Evolutionary conservation across 2,797 vertebrate species (phyloP).

Genomic region (Mormyrops boulengeri): DNA sequence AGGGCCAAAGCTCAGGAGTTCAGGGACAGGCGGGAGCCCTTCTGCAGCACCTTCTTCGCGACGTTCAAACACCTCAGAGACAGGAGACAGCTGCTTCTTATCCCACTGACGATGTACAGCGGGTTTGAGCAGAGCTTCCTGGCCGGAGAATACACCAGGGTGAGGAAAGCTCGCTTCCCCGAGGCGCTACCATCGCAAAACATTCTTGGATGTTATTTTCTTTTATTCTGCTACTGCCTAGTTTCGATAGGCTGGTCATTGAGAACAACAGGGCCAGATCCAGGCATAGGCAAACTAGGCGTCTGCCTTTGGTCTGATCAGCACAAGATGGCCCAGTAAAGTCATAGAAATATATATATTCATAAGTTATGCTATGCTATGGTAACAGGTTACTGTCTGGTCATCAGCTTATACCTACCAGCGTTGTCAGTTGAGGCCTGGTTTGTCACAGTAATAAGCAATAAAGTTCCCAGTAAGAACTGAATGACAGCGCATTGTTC

Average conservation of each 20-base stretch:
- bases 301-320: background rate
- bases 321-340: background rate
- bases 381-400: background rate
- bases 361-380: background rate
- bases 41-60: slow-evolving; percentile 54
- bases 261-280: background rate
- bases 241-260: background rate
- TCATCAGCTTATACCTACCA: background rate
- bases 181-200: background rate
- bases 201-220: background rate
- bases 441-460: background rate
- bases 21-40: slow-evolving; percentile 25
- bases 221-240: background rate
- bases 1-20: slow-evolving; percentile 23
- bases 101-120: slow-evolving; percentile 79
- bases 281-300: background rate
- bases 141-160: slow-evolving; percentile 87
- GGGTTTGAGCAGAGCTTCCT: slow-evolving; percentile 92
- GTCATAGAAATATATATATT: background rate
- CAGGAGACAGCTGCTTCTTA: slow-evolving; percentile 58
- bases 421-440: background rate
- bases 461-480: background rate
- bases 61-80: slow-evolving; percentile 61
- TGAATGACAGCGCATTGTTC: background rate
- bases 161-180: slow-evolving; percentile 34